These are phyloP conservation scores for Lanius collurio DNA, from an alignment of 2,113 vertebrate species.

Conservation along the genomic window DNA sequence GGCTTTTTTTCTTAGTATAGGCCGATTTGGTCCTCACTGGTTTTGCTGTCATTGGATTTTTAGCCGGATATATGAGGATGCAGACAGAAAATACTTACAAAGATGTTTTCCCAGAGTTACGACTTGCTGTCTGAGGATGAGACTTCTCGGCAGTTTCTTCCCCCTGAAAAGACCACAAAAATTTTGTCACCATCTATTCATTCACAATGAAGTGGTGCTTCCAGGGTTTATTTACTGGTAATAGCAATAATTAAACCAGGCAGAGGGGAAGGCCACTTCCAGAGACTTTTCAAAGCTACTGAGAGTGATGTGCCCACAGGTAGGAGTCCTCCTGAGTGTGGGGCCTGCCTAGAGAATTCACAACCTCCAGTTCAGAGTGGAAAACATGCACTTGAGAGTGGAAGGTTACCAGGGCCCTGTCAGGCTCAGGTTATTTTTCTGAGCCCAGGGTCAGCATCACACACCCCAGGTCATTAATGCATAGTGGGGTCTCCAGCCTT, in stretches of 20 bases:
- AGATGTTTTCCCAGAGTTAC: background rate
- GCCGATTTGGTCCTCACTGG: background rate
- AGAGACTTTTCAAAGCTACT: background rate
- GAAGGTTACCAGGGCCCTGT: background rate
- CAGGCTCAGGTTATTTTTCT: background rate
- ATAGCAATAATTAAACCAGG: background rate
- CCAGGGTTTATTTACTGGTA: background rate
- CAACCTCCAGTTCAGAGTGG: background rate
- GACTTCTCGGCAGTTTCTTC: background rate
- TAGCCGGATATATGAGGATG: background rate
- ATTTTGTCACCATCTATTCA: background rate
- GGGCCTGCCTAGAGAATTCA: background rate
- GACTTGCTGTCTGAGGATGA: background rate
- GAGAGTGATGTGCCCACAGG: background rate
- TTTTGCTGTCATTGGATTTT: background rate
- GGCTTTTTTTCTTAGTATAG: background rate
- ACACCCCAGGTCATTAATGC: background rate
- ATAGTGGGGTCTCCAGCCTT: background rate
- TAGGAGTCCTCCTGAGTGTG: background rate
- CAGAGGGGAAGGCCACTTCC: background rate
- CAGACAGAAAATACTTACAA: background rate
- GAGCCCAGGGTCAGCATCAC: background rate
- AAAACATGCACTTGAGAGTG: fast-evolving
- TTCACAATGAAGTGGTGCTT: background rate
- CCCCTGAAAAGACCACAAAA: background rate